Evolutionary conservation across 2,888 invertebrate species (phyloP), one percentile per base, ranked within the genome.

Genomic region (Cetonia aurata): DNA sequence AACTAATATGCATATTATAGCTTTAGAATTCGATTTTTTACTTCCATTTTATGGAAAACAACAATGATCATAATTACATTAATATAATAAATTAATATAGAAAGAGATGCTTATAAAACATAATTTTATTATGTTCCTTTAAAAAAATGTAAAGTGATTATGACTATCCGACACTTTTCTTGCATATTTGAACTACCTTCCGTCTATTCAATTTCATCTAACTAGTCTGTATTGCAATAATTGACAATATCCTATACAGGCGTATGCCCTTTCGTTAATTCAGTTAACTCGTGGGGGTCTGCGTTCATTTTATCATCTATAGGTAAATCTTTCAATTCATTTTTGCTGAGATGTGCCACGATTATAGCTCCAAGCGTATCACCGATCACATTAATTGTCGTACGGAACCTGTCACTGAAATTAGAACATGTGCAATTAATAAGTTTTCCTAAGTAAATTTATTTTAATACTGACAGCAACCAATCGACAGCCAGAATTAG

Each of bases 311-410:
- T 80, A 80, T 86, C 75, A 10, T 60, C 50, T 46, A 72, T 67
- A 6, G 83, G 81, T 52, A 81, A 77, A 62, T 76, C 79, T 69
- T 85, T 86, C 71, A 93, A 84, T 80, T 96, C 96, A 10, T 90
- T 89, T 80, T 90, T 90, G 71, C 95, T 95, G 74, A 96, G 87
- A 76, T 94, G 90, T 79, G 94, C 91, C 37, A 99, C 96, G 67
- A 99, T 91, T 70, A 94, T 95, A 53, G 98, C 96, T 50, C 98
- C 98, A 71, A 98, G 86, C 10, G 96, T 94, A 84, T 99, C 98
- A 78, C 98, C 98, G 84, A 97, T 91, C 41, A 99, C 98, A 85
- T 99, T 99, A 79, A 98, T 90, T 80, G 95, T 92, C 80, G 96
- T 91, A 82, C 95, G 90, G 89, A 94, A 95, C 77, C 95, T 92